Evolutionary conservation across 2,113 vertebrate genomes (phyloP).

Genomic region (Ciconia maguari): DNA sequence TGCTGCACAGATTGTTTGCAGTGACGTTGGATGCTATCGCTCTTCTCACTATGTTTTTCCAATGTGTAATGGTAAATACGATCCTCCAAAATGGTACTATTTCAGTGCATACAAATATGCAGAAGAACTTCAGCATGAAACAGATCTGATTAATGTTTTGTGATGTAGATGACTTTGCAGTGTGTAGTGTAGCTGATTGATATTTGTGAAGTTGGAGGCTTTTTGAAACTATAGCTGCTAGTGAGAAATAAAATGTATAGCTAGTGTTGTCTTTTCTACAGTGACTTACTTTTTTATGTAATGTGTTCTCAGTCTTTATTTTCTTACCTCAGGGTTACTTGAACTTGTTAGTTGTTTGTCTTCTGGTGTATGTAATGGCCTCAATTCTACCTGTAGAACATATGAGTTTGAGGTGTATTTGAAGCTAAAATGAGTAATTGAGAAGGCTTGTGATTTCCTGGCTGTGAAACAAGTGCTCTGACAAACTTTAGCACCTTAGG

Average conservation of each 20-base stretch:
- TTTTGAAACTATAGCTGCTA: neutral
- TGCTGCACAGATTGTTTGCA: neutral
- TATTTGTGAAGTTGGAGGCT: neutral
- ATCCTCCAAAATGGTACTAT: neutral
- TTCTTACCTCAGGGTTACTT: neutral
- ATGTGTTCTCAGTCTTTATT: neutral
- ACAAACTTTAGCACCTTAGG: slow-evolving; percentile 38
- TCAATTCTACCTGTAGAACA: neutral
- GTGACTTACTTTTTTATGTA: neutral
- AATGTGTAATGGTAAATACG: neutral
- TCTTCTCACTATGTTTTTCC: neutral
- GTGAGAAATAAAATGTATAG: neutral
- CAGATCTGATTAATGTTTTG: neutral
- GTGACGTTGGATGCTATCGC: neutral
- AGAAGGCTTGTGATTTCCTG: neutral
- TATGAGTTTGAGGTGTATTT: neutral
- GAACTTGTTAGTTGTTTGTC: neutral
- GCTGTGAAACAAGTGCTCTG: neutral
- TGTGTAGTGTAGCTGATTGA: neutral
- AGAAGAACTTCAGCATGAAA: neutral
- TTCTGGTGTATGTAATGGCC: neutral
- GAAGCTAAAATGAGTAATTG: neutral
- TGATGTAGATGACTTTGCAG: neutral
- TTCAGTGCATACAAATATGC: neutral
- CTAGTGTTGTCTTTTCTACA: neutral